phyloP scores from a whole-genome alignment of 1,140 invertebrate species.

The Drosophila baimaii region DNA sequence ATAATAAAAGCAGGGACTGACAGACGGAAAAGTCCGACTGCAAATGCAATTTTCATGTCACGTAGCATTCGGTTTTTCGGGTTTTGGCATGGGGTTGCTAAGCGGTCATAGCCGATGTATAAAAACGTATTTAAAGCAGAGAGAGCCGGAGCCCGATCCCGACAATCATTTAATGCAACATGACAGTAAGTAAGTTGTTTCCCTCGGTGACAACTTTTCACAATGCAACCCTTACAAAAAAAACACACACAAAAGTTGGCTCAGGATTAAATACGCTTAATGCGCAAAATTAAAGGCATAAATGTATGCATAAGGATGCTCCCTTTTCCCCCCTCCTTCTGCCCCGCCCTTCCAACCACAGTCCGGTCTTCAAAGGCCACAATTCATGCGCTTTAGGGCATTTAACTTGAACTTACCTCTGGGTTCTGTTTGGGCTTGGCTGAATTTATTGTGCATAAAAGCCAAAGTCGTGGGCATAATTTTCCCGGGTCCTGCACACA shows the following conservation, averaged over 20 bases:
- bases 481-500: slow-evolving; percentile 37
- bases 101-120: slow-evolving; percentile 60
- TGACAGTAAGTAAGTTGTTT: slow-evolving; percentile 72
- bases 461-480: slow-evolving; percentile 72
- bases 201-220: slow-evolving; percentile 60
- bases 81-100: slow-evolving; percentile 40
- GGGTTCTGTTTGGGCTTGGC: slow-evolving; percentile 39
- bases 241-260: slow-evolving; percentile 55
- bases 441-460: slow-evolving; percentile 76
- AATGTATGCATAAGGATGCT: slow-evolving; percentile 55
- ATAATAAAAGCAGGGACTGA: slow-evolving; percentile 15
- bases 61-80: slow-evolving; percentile 65
- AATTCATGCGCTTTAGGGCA: slow-evolving; percentile 67
- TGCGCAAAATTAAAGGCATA: slow-evolving; percentile 80
- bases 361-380: slow-evolving; percentile 68
- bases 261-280: slow-evolving; percentile 79
- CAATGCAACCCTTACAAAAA: slow-evolving; percentile 50
- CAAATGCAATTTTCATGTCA: slow-evolving; percentile 83
- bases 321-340: background rate
- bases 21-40: slow-evolving; percentile 51
- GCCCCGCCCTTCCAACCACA: background rate
- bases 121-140: slow-evolving; percentile 73
- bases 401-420: slow-evolving; percentile 66
- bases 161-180: slow-evolving; percentile 79
- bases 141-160: slow-evolving; percentile 33